Base-by-base conservation (phyloP, 2,113 vertebrate species). In the Phasianus colchicus region DNA sequence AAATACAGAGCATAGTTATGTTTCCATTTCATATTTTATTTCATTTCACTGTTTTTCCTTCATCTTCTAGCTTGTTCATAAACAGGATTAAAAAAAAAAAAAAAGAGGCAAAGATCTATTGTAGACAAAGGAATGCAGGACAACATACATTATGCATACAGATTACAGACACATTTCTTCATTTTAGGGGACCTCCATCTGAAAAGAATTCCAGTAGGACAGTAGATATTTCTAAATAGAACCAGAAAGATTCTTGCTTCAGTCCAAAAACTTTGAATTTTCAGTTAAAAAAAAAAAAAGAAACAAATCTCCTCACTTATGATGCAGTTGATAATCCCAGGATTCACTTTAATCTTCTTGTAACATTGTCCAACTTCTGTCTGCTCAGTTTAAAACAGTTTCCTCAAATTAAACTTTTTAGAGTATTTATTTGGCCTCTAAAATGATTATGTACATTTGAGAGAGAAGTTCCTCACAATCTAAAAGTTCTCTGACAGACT, bases 261-360 rank as follows among this genome's bases (percentile, higher is more conserved):
- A 25, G 92, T 85, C 73, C 21, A 70, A 83, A 94, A n/a, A 64
- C 74, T 89, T 15, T 79, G 71, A 80, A 78, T 89, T 85, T 69
- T 80, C 32, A 78, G 32, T 24, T 45, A 43, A 66, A 67, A 9
- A n/a, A 4, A 15, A 5, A 30, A 38, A 19, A 55, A 40, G 48
- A 13, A 36, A 42, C 43, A 61, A n/a, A 88, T 36, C 9, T 25
- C 29, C 0, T 74, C 63, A 92, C 34, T 66, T 85, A 71, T 50
- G 83, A 70, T 66, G 75, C 32, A 83, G 75, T 6, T 83, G 67
- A 86, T 96, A 95, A 96, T 96, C 92, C 82, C 0, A 0, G 78
- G 91, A 92, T 89, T 95, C 78, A 77, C 58, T 83, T 88, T 96
- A 95, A 95, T 96, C 94, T 85, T 89, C 84, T 89, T 89, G 75